These are phyloP conservation scores for Psylliodes chrysocephalus DNA, from an alignment of 2,888 invertebrate genomes.

Conservation along the genomic window DNA sequence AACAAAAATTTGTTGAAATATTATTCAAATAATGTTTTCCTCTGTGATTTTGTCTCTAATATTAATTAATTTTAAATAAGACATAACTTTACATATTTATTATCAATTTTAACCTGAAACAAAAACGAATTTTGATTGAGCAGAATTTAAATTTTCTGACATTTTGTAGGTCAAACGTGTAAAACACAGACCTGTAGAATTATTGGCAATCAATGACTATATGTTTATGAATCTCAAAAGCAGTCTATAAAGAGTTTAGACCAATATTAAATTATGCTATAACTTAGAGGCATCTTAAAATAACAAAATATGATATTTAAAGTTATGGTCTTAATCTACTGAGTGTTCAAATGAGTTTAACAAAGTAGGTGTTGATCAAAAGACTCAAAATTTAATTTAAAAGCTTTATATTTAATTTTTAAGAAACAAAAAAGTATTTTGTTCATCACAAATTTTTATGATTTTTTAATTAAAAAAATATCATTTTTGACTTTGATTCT, in stretches of 20 bases:
- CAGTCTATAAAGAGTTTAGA: no score
- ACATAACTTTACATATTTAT: constrained; percentile 7
- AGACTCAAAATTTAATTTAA: neutral
- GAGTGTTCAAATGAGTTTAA: constrained; percentile 9
- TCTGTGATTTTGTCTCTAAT: constrained; percentile 18
- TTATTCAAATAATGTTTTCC: constrained; percentile 5
- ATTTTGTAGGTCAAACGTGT: no score
- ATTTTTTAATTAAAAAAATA: neutral
- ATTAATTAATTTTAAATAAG: neutral
- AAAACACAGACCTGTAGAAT: no score
- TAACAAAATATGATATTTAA: constrained; percentile 5
- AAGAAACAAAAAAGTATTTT: neutral
- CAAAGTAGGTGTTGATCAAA: neutral
- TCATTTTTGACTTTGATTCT: neutral
- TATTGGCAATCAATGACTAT: no score
- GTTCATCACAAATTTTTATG: neutral
- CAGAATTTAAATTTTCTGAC: no score
- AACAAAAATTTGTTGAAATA: constrained; percentile 7
- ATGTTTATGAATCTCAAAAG: no score
- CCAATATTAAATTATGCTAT: no score
- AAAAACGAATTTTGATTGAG: no score
- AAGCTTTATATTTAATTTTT: neutral
- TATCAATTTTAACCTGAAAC: no score
- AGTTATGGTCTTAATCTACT: constrained; percentile 3
- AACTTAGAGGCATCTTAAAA: no score